Base-by-base conservation (phyloP, 2,888 invertebrate species). In the Taphrorychus bicolor region DNA sequence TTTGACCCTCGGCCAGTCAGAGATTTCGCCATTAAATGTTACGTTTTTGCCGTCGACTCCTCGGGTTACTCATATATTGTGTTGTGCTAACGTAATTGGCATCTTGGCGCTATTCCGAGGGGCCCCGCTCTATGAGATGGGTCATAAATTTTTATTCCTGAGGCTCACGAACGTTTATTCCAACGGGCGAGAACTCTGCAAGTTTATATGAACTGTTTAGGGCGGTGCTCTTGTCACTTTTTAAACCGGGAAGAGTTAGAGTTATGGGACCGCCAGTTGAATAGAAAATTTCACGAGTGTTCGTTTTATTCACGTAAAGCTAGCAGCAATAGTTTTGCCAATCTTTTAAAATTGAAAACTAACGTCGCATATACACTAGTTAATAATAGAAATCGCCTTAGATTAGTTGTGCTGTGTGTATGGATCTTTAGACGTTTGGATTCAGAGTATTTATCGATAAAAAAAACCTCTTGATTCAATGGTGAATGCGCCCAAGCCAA, bases 21-120 rank as follows among this genome's bases (percentile, higher is more conserved):
- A 63, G 62, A 63, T 63, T 63, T 56, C 32, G 11, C 60, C 56
- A 56, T 56, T 63, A 56, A 57, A 48, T 56, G 40, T 49, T 57
- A 16, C 22, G 24, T 49, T 62, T 63, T 63, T 57, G 48, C 40
- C 23, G 51, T 42, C 45, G 42, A 24, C 53, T 61, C 53, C 54
- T 61, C 24, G 61, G 52, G 22, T 54, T 24, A 54, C 23, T 61
- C 22, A 61, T 61, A 61, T 54, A 61, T 61, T 54, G 19, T 61
- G 54, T 61, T 61, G 54, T 48, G 54, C 45, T 61, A 61, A 54
- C 54, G 61, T 61, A 61, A 61, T 61, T 61, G 61, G 54, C 32
- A 45, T 45, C 45, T 45, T n/a, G 23, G 19, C 42, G 53, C 54
- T 40, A 42, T 41, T 22, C 59, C 48, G 16, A 48, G 18, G 48